Base-by-base conservation (phyloP, 2,797 vertebrate species). In the Malacoraja senta region DNA sequence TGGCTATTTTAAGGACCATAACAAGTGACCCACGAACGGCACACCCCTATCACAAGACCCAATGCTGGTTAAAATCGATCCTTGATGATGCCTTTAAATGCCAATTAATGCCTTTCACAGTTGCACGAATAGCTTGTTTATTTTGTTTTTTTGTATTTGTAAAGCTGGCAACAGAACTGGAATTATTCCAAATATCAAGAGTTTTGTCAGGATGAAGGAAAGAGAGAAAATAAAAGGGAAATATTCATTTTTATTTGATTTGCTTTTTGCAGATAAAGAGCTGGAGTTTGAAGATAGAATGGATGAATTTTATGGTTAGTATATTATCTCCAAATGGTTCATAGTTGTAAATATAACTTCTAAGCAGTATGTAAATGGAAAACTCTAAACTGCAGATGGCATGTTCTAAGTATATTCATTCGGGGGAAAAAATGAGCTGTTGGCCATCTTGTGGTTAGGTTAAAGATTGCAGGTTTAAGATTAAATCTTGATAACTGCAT, bases 301-400 rank as follows among this genome's bases (percentile, higher is more conserved):
- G 26, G 90, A 92, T 53, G 71, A 76, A n/a, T 76, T 44, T 92
- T 74, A 92, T 53, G 38, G 90, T 92, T 53, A 44, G 90, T 74
- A 68, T 68, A 3, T 68, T 74, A 12, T 53, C 19, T n/a, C 71
- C 24, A 24, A 26, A 26, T 38, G 8, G 8, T 1, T 26, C 1
- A 13, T 12, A 72, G 8, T 44, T 7, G 24, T 19, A 72, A 72
- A 71, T 91, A 21, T 91, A 9, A 72, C 26, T 35, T 72, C 21
- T 71, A 7, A 3, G 19, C 19, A 71, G 63, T 71, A 91, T 44
- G 6, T 35, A 71, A 65, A 71, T 29, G 19, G 38, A 35, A 81
- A 81, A 44, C 79, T 19, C 79, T 81, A 29, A 32, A 81, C 79
- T 65, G 79, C 58, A 63, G 58, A 7, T 1, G 12, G 13, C 61